Base-by-base conservation (phyloP, 2,888 invertebrate species). In the Phyllotreta cruciferae region DNA sequence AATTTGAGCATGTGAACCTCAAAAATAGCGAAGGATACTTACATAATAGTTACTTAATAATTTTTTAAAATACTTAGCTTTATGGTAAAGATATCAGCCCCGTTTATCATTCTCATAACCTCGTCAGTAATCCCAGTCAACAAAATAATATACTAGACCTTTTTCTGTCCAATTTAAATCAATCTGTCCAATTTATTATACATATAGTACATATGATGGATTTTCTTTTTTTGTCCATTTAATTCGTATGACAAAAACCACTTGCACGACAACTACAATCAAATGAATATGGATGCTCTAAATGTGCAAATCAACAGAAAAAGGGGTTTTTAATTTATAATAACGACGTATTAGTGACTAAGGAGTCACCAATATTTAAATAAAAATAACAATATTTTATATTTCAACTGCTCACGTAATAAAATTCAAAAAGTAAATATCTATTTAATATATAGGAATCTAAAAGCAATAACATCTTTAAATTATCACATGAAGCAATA, bases 101-200 rank as follows among this genome's bases (percentile, higher is more conserved):
- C 10, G 35, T 61, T 53, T 49, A 64, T 61, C 64, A 64, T 64
- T 64, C 39, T 53, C 49, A 60, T 53, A 13, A 42, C 64, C 61
- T 64, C 56, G 57, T 57, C 57, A 60, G 34, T 56, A 35, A 52
- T 56, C 56, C 57, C 62, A 64, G 65, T 68, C 66, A 66, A 66
- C 60, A 71, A 68, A 74, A 75, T 75, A 75, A 74, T 72, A 73
- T 66, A 71, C 74, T 73, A 74, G 69, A 75, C 74, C 73, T 74
- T 71, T 67, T 68, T 73, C 71, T 78, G 77, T 78, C 77, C 77
- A 78, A 70, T 74, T 74, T 69, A 64, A 73, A 70, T 72, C 70
- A 70, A 74, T 78, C 77, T 78, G 77, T 77, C 77, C 77, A 77
- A 62, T 73, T 73, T 70, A 68, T 67, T 64, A 60, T 64, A 62